Base-by-base conservation (phyloP, 2,888 invertebrate genomes). In the Agrochola lota region DNA sequence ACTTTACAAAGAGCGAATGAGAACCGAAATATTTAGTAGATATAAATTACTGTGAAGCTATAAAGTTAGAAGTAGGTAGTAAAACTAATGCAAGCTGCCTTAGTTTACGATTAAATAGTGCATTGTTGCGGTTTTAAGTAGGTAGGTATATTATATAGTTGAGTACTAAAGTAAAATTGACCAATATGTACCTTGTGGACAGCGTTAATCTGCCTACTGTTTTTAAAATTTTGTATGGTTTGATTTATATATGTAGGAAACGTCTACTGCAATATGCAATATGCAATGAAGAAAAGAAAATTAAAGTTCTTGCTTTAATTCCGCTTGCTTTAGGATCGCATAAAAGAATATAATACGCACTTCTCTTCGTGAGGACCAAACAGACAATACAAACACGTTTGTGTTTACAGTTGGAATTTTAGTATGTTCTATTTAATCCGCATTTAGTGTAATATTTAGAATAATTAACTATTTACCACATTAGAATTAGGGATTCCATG, bases 401-500 rank as follows among this genome's bases (percentile, higher is more conserved):
- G 23, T 76, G n/a, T 68, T 20, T 57, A 55, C 8, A 66, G 6
- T 26, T 67, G 7, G 26, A n/a, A 20, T 26, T 15, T 12, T n/a
- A n/a, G 23, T 62, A 59, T 40, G 40, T 55, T 64, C 55, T 15
- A 40, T 70, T 55, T 59, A 69, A 26, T 80, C 62, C 59, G 23
- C 35, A 59, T 69, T 26, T 43, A 43, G 62, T 40, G 0, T 17
- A 73, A 57, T 70, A 60, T 81, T 75, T 49, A 59, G 43, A 71
- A 46, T 73, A 71, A 57, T 71, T 20, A 40, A 40, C 40, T 40
- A 40, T 35, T 35, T 78, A 79, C 67, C 71, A 71, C 83, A 78
- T 73, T 79, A 62, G 73, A 80, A 75, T 80, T 78, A 74, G 74
- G 80, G 73, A 69, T 84, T 85, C 84, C 87, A 82, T 84, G 74